Percentiles rank a stretch among this genome's conserved stretches.
phyloP scores from a whole-genome alignment of 2,888 invertebrate species.

The Yponomeuta sedellus region DNA sequence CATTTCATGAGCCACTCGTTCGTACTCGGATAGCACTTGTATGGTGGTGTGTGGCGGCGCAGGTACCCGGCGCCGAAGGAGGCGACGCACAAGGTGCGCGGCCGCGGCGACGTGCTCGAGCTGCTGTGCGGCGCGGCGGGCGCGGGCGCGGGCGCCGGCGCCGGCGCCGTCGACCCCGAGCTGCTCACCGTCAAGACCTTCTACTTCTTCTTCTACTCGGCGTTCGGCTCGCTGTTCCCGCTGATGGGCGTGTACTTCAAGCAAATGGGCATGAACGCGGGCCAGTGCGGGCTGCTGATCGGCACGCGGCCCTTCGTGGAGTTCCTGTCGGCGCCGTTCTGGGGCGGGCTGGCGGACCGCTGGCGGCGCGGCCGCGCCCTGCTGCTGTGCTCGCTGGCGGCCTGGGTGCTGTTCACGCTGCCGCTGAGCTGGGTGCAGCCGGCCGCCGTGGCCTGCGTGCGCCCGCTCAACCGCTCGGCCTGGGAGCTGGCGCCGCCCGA shows the following conservation, averaged over 20 bases:
- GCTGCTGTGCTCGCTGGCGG: conserved; percentile 91
- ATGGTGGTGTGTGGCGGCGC: conserved; percentile 19
- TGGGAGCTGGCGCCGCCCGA: conserved; percentile 79
- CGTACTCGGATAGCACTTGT: too few relatives aligned
- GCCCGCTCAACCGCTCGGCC: conserved; percentile 70
- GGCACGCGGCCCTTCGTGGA: conserved; percentile 98
- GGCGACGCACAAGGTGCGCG: conserved; percentile 92
- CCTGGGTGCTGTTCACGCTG: conserved; percentile 98
- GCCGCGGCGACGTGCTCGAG: conserved; percentile 89
- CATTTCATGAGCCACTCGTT: too few relatives aligned
- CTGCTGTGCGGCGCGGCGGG: conserved; percentile 73
- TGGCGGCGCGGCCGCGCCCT: conserved; percentile 92
- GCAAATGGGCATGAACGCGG: conserved; percentile 99
- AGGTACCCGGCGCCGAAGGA: conserved; percentile 92
- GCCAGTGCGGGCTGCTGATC: conserved; percentile 94
- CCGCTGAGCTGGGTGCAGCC: conserved; percentile 97
- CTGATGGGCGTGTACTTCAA: conserved; percentile 99
- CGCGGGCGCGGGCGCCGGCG: conserved; percentile 58
- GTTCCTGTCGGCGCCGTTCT: conserved; percentile 97
- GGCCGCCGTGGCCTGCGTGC: conserved; percentile 92
- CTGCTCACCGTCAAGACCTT: conserved; percentile 96
- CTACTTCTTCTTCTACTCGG: conserved; percentile 99
- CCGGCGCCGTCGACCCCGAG: conserved; percentile 89
- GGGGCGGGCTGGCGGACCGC: conserved; percentile 96
- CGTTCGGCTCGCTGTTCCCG: conserved; percentile 98